A percentile compares a stretch with the other conserved stretches of the same genome.
Evolutionary conservation across 2,113 vertebrate genomes (phyloP).

Genomic region (Burhinus bistriatus): DNA sequence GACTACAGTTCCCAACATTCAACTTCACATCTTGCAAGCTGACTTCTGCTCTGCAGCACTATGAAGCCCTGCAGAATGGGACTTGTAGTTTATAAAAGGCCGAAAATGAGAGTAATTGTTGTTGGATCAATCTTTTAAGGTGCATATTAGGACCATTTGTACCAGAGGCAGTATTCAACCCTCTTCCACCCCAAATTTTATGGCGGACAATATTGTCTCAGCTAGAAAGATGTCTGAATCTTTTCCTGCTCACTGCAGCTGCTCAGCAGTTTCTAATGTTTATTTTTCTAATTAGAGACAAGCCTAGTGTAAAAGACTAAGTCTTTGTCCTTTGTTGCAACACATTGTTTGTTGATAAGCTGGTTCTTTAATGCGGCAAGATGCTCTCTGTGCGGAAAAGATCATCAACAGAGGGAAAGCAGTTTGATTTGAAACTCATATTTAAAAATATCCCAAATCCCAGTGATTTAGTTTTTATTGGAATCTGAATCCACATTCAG

Average conservation of each 20-base stretch:
- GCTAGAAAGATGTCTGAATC: neutral
- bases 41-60: neutral
- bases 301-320: neutral
- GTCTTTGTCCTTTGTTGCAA: slow-evolving; percentile 3
- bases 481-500: neutral
- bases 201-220: neutral
- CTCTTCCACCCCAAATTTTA: neutral
- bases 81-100: neutral
- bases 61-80: neutral
- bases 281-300: slow-evolving; percentile 15
- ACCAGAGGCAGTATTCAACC: neutral
- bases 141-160: neutral
- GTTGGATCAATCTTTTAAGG: neutral
- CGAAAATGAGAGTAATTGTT: neutral
- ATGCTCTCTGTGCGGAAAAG: neutral
- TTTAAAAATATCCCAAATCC: slow-evolving; percentile 25
- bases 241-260: neutral
- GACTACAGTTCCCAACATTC: neutral
- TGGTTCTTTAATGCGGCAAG: neutral
- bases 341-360: neutral
- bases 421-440: slow-evolving; percentile 19
- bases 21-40: neutral
- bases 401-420: neutral
- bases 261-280: neutral
- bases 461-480: neutral